Base-by-base conservation (phyloP, 2,113 vertebrate species). In the Camelus bactrianus region DNA sequence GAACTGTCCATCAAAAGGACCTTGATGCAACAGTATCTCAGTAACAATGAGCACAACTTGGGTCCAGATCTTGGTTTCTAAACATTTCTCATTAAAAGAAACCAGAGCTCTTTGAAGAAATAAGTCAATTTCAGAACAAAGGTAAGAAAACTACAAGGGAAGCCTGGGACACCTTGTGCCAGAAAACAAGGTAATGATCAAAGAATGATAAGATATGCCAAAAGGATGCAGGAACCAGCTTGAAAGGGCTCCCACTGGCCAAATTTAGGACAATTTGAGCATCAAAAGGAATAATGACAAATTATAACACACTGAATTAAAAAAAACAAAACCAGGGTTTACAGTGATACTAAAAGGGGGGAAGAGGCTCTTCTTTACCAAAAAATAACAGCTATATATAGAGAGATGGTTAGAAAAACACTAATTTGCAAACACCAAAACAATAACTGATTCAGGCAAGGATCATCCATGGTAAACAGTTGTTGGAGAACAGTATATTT, bases 321-420 rank as follows among this genome's bases (percentile, higher is more conserved):
- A 54, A 82, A 86, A 75, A 56, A 64, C 28, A 48, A 64, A 48
- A 28, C 48, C 56, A 38, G 46, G 77, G 22, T 73, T 32, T 42
- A 91, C 0, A 30, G 42, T 62, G 13, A 76, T 58, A 60, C 12
- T 60, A 69, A 73, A 69, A 42, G 28, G 11, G 8, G 6, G 12
- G 10, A 32, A 28, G 8, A 17, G 10, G 35, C 24, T 48, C 46
- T 20, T 86, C 24, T 26, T 95, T 12, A 83, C 16, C 65, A 48
- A 85, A 95, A 93, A 95, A 73, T 30, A 6, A 6, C 38, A 86
- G 79, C 4, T 80, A 72, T 70, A 77, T 79, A 85, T 32, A 72
- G 7, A 42, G 50, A 42, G 50, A 38, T 38, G 19, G 14, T 89
- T 58, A 79, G 54, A 42, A 89, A 92, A 83, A 64, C 30, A 92